A percentile compares a stretch with the other conserved stretches of the same genome.
Conservation (phyloP, 1,140 invertebrate species). For the Dreissena rostriformis region DNA sequence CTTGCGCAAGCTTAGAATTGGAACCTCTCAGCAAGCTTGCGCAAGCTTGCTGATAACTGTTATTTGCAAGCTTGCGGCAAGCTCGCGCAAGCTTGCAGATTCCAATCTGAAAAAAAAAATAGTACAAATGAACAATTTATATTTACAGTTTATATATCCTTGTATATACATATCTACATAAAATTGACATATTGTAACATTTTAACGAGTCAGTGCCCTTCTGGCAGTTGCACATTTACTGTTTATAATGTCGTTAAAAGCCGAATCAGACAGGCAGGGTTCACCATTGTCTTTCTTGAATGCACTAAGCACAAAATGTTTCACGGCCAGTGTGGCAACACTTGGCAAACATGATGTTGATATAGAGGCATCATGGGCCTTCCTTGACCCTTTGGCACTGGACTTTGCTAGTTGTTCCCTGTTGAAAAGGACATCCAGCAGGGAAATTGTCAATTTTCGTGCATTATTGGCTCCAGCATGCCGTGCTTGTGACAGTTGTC, state of each 20-base stretch:
- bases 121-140: conserved; percentile 3
- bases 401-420: conserved; percentile 41
- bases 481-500: conserved; percentile 27
- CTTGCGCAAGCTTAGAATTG: too few relatives aligned
- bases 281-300: too few relatives aligned
- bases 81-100: too few relatives aligned
- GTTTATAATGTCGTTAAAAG: conserved; percentile 49
- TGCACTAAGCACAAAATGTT: conserved; percentile 22
- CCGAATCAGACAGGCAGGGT: conserved; percentile 20
- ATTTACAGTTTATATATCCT: too few relatives aligned
- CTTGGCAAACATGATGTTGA: neutral
- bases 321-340: conserved; percentile 11
- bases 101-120: too few relatives aligned
- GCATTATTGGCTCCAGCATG: conserved; percentile 18
- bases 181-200: neutral
- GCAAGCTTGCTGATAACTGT: too few relatives aligned
- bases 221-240: conserved; percentile 50
- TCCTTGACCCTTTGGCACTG: conserved; percentile 44
- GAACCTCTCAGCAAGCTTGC: too few relatives aligned
- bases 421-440: conserved; percentile 30
- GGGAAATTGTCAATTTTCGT: conserved; percentile 27
- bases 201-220: conserved; percentile 29
- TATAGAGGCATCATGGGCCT: conserved; percentile 22
- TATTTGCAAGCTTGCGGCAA: too few relatives aligned
- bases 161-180: too few relatives aligned